A percentile compares a stretch with the other conserved stretches of the same genome.
phyloP scores from a whole-genome alignment of 2,113 vertebrate genomes.

The Gobio gobio region DNA sequence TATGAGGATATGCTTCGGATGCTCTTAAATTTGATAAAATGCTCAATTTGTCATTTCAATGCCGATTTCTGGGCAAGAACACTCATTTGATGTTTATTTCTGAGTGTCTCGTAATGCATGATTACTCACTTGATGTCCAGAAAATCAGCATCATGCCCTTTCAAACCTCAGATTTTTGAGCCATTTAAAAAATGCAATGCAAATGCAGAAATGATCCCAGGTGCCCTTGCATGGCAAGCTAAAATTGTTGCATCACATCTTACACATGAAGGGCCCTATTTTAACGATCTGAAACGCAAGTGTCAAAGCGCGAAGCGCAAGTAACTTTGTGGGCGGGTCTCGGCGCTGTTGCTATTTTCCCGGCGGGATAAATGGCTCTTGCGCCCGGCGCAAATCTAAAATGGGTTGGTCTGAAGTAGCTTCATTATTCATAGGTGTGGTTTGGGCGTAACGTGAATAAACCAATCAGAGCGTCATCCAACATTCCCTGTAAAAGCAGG shows the following conservation, averaged over 20 bases:
- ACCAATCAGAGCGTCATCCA: no score
- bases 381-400: no score
- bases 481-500: no score
- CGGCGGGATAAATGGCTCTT: no score
- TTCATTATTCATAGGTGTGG: no score
- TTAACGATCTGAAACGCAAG: no score
- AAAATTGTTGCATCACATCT: neutral
- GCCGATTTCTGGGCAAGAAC: neutral
- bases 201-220: neutral
- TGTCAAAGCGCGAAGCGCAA: no score
- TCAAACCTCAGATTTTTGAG: neutral
- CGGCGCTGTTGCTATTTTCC: no score
- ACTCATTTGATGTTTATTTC: conserved; percentile 15
- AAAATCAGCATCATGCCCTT: neutral
- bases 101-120: neutral
- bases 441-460: no score
- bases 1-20: neutral
- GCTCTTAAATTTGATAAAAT: neutral
- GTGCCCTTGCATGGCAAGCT: neutral
- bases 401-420: no score
- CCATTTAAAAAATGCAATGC: neutral
- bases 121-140: neutral
- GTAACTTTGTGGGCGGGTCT: no score
- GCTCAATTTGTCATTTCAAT: neutral
- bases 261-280: no score